Conservation (phyloP, 1,140 invertebrate species). For the Maconellicoccus hirsutus region DNA sequence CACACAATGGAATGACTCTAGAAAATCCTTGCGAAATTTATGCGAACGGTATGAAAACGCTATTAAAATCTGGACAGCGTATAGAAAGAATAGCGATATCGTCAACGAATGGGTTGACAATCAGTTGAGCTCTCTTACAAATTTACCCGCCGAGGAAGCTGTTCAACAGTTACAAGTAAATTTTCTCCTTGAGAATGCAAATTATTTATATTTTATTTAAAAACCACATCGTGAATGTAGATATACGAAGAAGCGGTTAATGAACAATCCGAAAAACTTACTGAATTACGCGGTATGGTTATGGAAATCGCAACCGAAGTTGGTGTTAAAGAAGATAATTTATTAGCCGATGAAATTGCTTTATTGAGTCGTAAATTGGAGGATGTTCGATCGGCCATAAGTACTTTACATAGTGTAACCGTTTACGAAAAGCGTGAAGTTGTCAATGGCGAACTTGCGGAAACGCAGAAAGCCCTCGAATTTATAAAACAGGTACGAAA, state of each 20-base stretch:
- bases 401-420: neutral
- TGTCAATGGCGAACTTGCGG: neutral
- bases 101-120: slow-evolving; percentile 57
- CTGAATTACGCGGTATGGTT: slow-evolving; percentile 57
- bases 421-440: neutral
- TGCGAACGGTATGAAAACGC: slow-evolving; percentile 60
- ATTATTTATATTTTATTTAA: neutral
- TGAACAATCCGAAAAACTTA: slow-evolving; percentile 50
- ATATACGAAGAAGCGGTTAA: slow-evolving; percentile 2
- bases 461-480: neutral
- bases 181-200: slow-evolving; percentile 11
- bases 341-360: slow-evolving; percentile 62
- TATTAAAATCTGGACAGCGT: slow-evolving; percentile 61
- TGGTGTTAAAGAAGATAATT: slow-evolving; percentile 51
- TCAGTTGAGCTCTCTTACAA: slow-evolving; percentile 13
- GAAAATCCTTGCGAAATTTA: slow-evolving; percentile 53
- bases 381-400: slow-evolving; percentile 41
- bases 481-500: neutral
- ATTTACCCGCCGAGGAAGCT: slow-evolving; percentile 44
- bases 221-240: neutral
- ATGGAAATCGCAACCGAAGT: slow-evolving; percentile 62
- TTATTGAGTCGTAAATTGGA: slow-evolving; percentile 60
- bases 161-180: slow-evolving; percentile 51
- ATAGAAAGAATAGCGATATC: slow-evolving; percentile 58
- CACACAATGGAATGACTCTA: slow-evolving; percentile 60